A percentile compares a stretch with the other conserved stretches of the same genome.
Conservation (phyloP, 2,113 vertebrate genomes). For the Macrotis lagotis region DNA sequence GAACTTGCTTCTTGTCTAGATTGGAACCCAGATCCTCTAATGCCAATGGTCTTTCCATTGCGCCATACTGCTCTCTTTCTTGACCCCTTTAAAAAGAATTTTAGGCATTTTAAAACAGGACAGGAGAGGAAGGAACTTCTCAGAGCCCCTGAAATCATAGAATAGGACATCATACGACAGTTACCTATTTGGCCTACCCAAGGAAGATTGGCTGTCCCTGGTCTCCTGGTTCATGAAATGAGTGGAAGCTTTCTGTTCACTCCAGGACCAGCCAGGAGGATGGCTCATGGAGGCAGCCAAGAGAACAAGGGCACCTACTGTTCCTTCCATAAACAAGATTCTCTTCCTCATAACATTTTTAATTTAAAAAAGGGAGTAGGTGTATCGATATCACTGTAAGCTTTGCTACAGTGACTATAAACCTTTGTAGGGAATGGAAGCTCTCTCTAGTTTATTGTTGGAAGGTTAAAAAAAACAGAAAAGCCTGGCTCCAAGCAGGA, state of each 20-base stretch:
- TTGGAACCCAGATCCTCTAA: background rate
- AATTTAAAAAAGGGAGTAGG: constrained; percentile 44
- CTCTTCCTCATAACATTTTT: constrained; percentile 33
- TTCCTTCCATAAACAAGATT: constrained; percentile 4
- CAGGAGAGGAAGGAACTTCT: background rate
- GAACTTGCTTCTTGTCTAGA: background rate
- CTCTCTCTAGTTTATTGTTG: constrained; percentile 28
- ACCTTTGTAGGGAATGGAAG: constrained; percentile 1
- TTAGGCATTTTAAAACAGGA: background rate
- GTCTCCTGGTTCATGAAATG: background rate
- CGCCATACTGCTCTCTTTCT: background rate
- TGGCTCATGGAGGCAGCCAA: background rate
- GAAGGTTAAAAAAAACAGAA: background rate
- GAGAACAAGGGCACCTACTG: background rate
- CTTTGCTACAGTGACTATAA: background rate
- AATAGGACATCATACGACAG: no score
- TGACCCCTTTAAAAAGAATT: background rate
- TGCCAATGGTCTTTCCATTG: background rate
- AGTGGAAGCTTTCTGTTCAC: background rate
- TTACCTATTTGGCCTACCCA: background rate
- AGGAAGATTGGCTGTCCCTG: background rate
- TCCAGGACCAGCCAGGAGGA: background rate
- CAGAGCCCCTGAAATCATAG: background rate
- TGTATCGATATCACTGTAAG: background rate
- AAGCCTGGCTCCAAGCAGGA: background rate